Evolutionary conservation across 2,797 vertebrate genomes (phyloP).

Genomic region (Callimico goeldii): DNA sequence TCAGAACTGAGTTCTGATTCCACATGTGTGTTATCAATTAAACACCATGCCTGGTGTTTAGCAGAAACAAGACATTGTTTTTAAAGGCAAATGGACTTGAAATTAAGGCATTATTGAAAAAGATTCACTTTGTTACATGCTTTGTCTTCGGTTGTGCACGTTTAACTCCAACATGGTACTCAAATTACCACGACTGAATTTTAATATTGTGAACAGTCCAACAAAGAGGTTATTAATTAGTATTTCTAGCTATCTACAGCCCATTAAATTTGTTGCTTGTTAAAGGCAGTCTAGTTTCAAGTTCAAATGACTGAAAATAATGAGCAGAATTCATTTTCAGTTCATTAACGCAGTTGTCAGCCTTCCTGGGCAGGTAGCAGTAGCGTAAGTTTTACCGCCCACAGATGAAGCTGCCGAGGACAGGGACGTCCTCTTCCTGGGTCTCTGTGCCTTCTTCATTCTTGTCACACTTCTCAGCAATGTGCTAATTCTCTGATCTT

Average conservation of each 20-base stretch:
- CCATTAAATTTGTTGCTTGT: conserved; percentile 39
- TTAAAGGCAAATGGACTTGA: background rate
- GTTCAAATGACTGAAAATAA: conserved; percentile 71
- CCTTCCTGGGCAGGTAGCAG: background rate
- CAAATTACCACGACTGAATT: background rate
- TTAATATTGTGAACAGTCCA: background rate
- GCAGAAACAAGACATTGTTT: background rate
- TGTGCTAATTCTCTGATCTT: background rate
- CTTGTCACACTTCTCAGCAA: background rate
- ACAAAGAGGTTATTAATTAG: conserved; percentile 35
- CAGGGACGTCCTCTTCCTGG: background rate
- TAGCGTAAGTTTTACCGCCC: background rate
- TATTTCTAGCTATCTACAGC: conserved; percentile 18
- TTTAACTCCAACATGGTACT: background rate
- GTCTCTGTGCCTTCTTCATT: background rate
- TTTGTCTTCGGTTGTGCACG: background rate
- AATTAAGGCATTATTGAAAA: background rate
- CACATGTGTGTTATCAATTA: background rate
- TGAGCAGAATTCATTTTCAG: conserved; percentile 44
- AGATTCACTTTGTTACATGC: background rate
- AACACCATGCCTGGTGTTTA: background rate
- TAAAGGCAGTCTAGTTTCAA: conserved; percentile 59
- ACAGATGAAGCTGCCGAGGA: background rate
- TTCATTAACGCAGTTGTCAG: conserved; percentile 21
- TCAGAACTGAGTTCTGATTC: background rate